Evolutionary conservation across 2,888 invertebrate species (phyloP), one percentile per base, ranked within the genome.

Genomic region (Pseudanteris insignis): DNA sequence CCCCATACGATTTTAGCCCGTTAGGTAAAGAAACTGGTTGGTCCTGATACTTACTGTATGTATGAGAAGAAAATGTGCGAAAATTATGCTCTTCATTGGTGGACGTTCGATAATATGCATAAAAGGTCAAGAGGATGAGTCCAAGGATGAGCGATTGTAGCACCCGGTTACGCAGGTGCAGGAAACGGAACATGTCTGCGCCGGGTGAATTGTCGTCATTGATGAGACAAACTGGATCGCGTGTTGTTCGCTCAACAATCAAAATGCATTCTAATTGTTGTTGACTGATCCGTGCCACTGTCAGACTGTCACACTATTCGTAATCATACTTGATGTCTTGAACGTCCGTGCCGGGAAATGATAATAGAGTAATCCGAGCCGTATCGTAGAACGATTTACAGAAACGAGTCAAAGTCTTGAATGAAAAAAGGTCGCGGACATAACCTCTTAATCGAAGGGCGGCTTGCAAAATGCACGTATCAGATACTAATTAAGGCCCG

Each of bases 31-130:
- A 33, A 30, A n/a, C n/a, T n/a, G 30, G 1, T 7, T 26, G 9
- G 18, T 4, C 3, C 7, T 21, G n/a, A 4, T 28, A 46, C 46
- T 57, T 41, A 57, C 47, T 47, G 55, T 47, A 36, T 3, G 41
- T 30, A 15, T 67, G 66, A 18, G 67, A 61, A 6, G 46, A 34
- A 33, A 51, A 46, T 2, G 40, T 14, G 26, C 30, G 51, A 30
- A 43, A 69, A 21, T 37, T 40, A 7, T 57, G 55, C 5, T 12
- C 25, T 21, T 57, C 41, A 40, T 74, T 70, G 53, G 69, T 59
- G 3, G 75, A 71, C 7, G 74, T 76, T 24, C 76, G 73, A 55
- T 77, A 78, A 54, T 77, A 79, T 2, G 76, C 74, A 46, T 76
- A 78, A 36, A 77, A 71, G 12, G 77, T 77, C 18, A 79, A 67